Base-by-base conservation (phyloP, 2,113 vertebrate genomes). In the Saimiri boliviensis region DNA sequence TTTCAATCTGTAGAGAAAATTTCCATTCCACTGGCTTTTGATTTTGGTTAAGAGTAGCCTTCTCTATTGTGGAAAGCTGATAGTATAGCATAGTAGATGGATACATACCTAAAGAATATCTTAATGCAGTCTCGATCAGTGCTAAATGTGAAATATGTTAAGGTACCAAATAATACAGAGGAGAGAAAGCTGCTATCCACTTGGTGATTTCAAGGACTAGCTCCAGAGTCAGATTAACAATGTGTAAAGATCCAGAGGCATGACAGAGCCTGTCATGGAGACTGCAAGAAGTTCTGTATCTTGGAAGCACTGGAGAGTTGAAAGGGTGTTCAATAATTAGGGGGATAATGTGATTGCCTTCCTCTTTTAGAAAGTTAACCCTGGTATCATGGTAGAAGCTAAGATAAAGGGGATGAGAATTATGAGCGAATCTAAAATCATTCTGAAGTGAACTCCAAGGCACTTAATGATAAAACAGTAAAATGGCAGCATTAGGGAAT, bases 1-100 rank as follows among this genome's bases (percentile, higher is more conserved):
- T 97, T 96, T 90, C 56, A 94, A 47, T 88, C 76, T 76, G 21
- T 52, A 77, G 58, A 79, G 45, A 74, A 96, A 94, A 93, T 35
- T 37, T 86, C 21, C 56, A 19, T 6, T 81, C n/a, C 27, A 30
- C 12, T 80, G 54, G 20, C 32, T 92, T 94, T 92, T 95, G 74
- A 66, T 84, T 96, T 92, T 76, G 30, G 7, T 82, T 91, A 71
- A 63, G 25, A 80, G 37, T 42, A 70, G 13, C 21, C 35, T 86
- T 54, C 20, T 87, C 32, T 89, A 42, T 68, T 52, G 76, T 25
- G 91, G 54, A 68, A 32, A 86, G 5, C 2, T 89, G 6, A 89
- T 74, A 54, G 12, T 40, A n/a, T 49, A 58, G 27, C 37, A 23
- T 2, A 66, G 20, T 71, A 77, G 71, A 42, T 84, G 52, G 40